Conservation (phyloP, 2,797 vertebrate genomes). For the Pseudochirops corinnae region DNA sequence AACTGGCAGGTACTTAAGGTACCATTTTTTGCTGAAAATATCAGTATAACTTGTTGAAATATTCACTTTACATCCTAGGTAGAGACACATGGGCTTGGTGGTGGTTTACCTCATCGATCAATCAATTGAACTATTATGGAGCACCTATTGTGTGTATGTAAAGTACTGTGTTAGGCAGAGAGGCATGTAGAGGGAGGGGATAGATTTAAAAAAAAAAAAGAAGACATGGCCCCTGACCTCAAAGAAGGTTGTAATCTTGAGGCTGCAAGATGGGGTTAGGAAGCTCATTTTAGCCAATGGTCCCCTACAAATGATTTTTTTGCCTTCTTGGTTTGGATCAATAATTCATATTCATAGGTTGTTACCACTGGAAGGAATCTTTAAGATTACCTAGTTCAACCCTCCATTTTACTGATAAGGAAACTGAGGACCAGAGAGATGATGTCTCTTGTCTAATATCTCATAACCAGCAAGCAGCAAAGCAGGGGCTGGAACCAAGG, state of each 20-base stretch:
- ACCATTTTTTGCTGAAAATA: not conserved
- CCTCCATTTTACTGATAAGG: not conserved
- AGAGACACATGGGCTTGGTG: not conserved
- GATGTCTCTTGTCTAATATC: not conserved
- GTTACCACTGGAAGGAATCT: not conserved
- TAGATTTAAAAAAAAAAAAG: not conserved
- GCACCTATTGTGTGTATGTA: not conserved
- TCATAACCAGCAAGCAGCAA: not conserved
- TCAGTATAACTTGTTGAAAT: slow-evolving; percentile 6
- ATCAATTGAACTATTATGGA: not conserved
- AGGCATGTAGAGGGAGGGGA: not conserved
- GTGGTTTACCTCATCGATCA: not conserved
- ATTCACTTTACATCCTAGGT: not conserved
- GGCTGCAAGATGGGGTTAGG: not conserved
- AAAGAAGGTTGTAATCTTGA: not conserved
- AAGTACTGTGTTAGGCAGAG: not conserved
- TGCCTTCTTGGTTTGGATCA: not conserved
- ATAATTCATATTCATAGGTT: not conserved
- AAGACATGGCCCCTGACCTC: not conserved
- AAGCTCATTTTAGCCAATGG: not conserved
- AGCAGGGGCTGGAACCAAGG: not conserved
- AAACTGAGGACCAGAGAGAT: not conserved
- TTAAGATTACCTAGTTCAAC: not conserved
- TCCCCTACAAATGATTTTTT: not conserved
- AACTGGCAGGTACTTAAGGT: slow-evolving; percentile 1